Base-by-base conservation (phyloP, 2,888 invertebrate genomes). In the Drosophila yooni region DNA sequence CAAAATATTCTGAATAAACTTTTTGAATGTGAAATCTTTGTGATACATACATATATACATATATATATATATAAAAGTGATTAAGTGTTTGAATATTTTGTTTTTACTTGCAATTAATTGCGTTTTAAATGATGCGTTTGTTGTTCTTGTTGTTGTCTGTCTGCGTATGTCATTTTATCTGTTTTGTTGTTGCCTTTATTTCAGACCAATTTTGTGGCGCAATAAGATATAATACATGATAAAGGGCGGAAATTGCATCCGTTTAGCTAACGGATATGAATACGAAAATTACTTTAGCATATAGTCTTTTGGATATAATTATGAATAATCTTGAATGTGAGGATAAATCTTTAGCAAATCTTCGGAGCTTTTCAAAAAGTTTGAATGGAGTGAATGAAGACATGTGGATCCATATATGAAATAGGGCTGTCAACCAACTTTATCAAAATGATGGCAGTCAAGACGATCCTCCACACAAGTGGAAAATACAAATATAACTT, bases 111-210 rank as follows among this genome's bases (percentile, higher is more conserved):
- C 18, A 31, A 63, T 60, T 63, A 75, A 78, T 75, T 78, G 78
- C 78, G 78, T 69, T 78, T 78, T 65, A 56, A 64, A 64, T 48
- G 43, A 29, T 36, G 33, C 36, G 7, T 53, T 75, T 57, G 51
- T 69, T 50, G 31, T 40, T 27, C 8, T 60, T 59, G 27, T 65
- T 71, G 59, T 63, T 75, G 57, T 58, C 50, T 74, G 78, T 65
- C 71, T 67, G 70, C 62, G 38, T 52, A 48, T 73, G 56, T 57
- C 46, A 59, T 29, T 31, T 76, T 76, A 56, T 76, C 38, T 60
- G 3, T 46, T 25, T 53, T 69, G 69, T 58, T 70, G 46, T 33
- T 51, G 43, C 38, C 36, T 54, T 40, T 56, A 38, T 43, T 52
- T 34, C 18, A 34, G 38, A 65, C 56, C 27, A 51, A 46, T 58